These are phyloP conservation scores for Lasius fuliginosus DNA, from an alignment of 2,888 invertebrate genomes.

Conservation along the genomic window DNA sequence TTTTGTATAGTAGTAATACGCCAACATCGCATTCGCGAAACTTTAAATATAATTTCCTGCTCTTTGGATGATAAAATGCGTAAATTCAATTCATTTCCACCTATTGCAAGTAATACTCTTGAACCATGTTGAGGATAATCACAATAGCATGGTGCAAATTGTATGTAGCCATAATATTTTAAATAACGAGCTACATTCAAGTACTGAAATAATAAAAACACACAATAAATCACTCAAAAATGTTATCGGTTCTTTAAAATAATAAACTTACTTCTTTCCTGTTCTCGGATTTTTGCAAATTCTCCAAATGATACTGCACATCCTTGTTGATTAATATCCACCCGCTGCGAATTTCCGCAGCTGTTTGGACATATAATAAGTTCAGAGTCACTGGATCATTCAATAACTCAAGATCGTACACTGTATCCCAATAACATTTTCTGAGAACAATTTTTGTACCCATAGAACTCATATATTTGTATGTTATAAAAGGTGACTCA, in stretches of 20 bases:
- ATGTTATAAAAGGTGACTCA: conserved; percentile 98
- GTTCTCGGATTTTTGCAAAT: conserved; percentile 92
- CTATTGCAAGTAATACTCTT: conserved; percentile 92
- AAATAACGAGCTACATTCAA: conserved; percentile 94
- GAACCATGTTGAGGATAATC: conserved; percentile 92
- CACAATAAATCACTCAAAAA: conserved; percentile 4
- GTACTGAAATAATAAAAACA: conserved; percentile 89
- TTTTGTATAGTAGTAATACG: conserved; percentile 95
- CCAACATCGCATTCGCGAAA: conserved; percentile 99
- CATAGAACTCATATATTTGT: conserved; percentile 90
- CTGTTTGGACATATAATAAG: conserved; percentile 95
- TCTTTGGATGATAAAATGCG: conserved; percentile 88
- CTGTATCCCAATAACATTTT: conserved; percentile 97
- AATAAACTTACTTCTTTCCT: conserved; percentile 91
- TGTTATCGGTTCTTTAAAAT: not conserved
- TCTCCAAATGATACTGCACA: conserved; percentile 89
- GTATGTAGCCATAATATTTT: conserved; percentile 96
- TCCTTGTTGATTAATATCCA: conserved; percentile 94
- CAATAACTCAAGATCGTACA: conserved; percentile 94
- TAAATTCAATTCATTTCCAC: conserved; percentile 94
- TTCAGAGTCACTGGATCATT: conserved; percentile 94
- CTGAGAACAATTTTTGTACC: conserved; percentile 94
- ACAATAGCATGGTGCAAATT: conserved; percentile 91
- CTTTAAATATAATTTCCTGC: conserved; percentile 96
- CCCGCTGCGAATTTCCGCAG: conserved; percentile 94